Evolutionary conservation across 35 echinoderm and acorn worm species (phyloP).

Genomic region (Diadema setosum): DNA sequence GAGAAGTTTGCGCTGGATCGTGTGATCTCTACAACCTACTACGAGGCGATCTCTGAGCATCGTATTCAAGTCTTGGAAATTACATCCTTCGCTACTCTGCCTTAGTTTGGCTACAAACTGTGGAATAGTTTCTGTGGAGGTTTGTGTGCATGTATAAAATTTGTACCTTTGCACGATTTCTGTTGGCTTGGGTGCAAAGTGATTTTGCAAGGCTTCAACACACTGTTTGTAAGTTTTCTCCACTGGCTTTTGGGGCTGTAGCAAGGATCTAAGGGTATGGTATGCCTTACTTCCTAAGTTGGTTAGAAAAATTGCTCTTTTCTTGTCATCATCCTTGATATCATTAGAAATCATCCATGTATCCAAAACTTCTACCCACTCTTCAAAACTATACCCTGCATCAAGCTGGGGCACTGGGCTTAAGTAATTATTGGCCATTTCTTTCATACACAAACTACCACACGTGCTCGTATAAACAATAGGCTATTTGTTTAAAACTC

Average conservation of each 20-base stretch:
- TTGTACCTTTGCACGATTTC: too few species aligned
- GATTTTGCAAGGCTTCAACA: background rate
- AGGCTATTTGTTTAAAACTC: too few species aligned
- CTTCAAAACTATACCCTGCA: too few species aligned
- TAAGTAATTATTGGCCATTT: too few species aligned
- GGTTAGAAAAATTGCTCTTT: background rate
- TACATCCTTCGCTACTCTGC: background rate
- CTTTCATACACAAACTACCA: too few species aligned
- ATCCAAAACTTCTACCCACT: too few species aligned
- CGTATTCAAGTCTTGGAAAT: background rate
- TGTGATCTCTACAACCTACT: background rate
- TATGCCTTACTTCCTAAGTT: background rate
- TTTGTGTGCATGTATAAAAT: background rate
- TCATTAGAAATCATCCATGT: too few species aligned
- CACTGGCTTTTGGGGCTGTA: background rate
- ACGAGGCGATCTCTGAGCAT: background rate
- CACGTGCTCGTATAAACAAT: too few species aligned
- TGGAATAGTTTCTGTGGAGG: background rate
- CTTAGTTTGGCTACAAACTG: background rate
- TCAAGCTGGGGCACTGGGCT: too few species aligned
- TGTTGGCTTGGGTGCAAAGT: background rate
- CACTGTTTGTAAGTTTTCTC: background rate
- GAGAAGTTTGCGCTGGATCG: background rate
- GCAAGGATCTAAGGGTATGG: background rate
- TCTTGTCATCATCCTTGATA: background rate